Percentiles rank a stretch among this genome's conserved stretches.
These are phyloP conservation scores for Nerophis ophidion DNA, from an alignment of 2,113 vertebrate species.

Conservation along the genomic window DNA sequence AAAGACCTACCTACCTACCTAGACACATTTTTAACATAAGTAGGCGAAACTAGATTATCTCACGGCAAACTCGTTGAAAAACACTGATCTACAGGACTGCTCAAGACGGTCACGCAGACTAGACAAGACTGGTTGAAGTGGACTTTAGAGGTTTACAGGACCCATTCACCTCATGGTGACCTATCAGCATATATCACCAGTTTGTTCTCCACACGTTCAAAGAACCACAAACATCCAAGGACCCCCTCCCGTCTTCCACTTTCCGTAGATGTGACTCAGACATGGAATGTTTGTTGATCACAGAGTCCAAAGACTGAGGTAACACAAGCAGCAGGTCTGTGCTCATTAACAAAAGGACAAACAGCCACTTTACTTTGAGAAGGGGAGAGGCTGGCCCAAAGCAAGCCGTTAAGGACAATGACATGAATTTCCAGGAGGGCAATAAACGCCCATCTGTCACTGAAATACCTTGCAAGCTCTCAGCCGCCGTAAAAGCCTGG, in stretches of 20 bases:
- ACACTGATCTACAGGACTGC: too few relatives aligned
- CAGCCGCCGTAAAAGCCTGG: constrained; percentile 17
- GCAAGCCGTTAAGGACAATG: constrained; percentile 17
- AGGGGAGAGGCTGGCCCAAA: neutral
- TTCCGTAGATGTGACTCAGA: constrained; percentile 15
- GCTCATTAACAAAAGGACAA: constrained; percentile 17
- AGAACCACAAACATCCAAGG: constrained; percentile 16
- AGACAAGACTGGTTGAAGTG: too few relatives aligned
- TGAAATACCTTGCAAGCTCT: constrained; percentile 30
- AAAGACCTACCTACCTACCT: too few relatives aligned
- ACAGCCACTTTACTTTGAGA: constrained; percentile 9
- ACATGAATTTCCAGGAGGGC: constrained; percentile 26
- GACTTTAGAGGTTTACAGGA: too few relatives aligned
- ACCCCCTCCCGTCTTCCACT: constrained; percentile 9
- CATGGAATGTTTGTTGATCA: constrained; percentile 22
- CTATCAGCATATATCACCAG: constrained; percentile 12
- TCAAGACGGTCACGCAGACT: too few relatives aligned
- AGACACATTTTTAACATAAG: too few relatives aligned
- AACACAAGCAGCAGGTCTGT: constrained; percentile 9
- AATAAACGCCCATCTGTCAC: constrained; percentile 33
- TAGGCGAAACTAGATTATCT: too few relatives aligned
- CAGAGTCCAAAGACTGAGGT: constrained; percentile 13
- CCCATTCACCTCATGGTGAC: too few relatives aligned
- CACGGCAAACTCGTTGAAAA: too few relatives aligned
- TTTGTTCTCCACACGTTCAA: constrained; percentile 20